Evolutionary conservation across 2,888 invertebrate genomes (phyloP).

Genomic region (Allacma fusca): DNA sequence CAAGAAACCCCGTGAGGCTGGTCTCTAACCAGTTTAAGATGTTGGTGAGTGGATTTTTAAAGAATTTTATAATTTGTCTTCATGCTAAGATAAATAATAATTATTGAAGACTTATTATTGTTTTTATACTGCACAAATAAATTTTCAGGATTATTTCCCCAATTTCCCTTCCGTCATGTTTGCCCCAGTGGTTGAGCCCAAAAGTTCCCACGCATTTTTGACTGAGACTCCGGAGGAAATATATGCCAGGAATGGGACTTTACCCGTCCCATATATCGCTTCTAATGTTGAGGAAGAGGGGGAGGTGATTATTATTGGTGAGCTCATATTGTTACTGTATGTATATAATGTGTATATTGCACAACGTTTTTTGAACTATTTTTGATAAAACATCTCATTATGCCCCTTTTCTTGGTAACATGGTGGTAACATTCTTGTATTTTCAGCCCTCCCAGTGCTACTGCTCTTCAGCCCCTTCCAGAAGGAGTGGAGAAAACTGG

Average conservation of each 20-base stretch:
- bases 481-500: conserved; percentile 17
- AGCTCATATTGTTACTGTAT: not conserved
- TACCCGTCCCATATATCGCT: conserved; percentile 45
- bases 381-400: too few species aligned
- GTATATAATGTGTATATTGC: not conserved
- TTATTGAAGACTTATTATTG: not conserved
- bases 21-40: conserved; percentile 51
- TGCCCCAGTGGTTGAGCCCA: conserved; percentile 50
- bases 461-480: conserved; percentile 22
- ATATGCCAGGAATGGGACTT: conserved; percentile 47
- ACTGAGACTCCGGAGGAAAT: conserved; percentile 48
- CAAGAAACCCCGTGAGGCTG: conserved; percentile 45
- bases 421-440: too few species aligned
- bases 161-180: conserved; percentile 49
- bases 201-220: conserved; percentile 46
- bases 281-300: conserved; percentile 28
- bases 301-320: conserved; percentile 34
- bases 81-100: not conserved
- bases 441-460: conserved; percentile 20
- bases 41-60: conserved; percentile 33
- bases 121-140: too few species aligned
- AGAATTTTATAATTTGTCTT: too few species aligned
- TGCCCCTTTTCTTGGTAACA: too few species aligned
- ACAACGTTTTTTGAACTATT: not conserved
- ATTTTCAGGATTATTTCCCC: conserved; percentile 43